Evolutionary conservation across 2,113 vertebrate genomes (phyloP), one percentile per base, ranked within the genome.

Genomic region (Neolamprologus falcicula): DNA sequence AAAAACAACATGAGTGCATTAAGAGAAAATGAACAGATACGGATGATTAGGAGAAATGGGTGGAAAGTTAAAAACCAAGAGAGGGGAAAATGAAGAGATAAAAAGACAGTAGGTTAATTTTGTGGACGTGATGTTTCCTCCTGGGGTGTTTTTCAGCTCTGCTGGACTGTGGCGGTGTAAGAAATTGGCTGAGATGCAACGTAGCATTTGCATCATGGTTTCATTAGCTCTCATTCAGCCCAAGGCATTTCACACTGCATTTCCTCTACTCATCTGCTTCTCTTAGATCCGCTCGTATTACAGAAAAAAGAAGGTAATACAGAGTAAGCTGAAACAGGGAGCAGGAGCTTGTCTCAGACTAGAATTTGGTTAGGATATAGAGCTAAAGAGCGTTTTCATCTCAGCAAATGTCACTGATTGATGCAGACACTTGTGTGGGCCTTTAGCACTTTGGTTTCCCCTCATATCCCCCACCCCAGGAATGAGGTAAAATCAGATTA

Each of bases 161-260:
- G 86, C 89, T 90, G 94, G 91, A 94, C 92, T 89, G 92, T 88
- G 83, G 86, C 83, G 84, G 92, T 94, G 92, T 91, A 92, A 93
- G 84, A 94, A 93, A 93, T 93, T 92, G 94, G 89, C 88, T 86
- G 91, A 91, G 95, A 93, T 91, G 91, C 92, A 90, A 92, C 28
- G 85, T 90, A 92, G 90, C 93, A 78, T 94, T 90, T 86, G 19
- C 91, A 89, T 93, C 88, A 91, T 80, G 89, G 85, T 92, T 94
- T 95, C 90, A 94, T 95, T 95, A 92, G 93, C 83, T 82, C 90
- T 91, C 92, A 89, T 91, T 93, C 86, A 82, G 91, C 95, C 90
- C 63, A 35, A 66, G 92, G 94, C 90, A 13, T 88, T 94, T 94
- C 92, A 92, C 94, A 87, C 92, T 90, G 92, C 92, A 90, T 94